Evolutionary conservation across 2,113 vertebrate genomes (phyloP).

Genomic region (Aix galericulata): DNA sequence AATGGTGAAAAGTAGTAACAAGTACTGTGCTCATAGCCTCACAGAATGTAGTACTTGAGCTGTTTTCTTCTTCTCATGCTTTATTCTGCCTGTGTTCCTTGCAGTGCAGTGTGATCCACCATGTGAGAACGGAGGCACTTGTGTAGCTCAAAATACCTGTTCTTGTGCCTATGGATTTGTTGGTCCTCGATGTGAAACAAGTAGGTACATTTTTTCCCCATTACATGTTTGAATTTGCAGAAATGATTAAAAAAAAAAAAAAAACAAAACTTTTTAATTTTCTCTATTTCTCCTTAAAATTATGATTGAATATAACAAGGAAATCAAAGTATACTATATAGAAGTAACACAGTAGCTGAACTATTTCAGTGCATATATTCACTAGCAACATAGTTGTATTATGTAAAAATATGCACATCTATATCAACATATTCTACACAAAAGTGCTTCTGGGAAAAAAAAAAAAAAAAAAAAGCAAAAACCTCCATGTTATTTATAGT

Average conservation of each 20-base stretch:
- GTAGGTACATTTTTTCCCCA: background rate
- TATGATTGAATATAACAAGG: background rate
- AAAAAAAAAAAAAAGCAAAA: slow-evolving; percentile 17
- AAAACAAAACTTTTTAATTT: background rate
- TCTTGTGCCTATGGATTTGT: slow-evolving; percentile 90
- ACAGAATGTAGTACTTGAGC: background rate
- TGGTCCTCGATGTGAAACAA: slow-evolving; percentile 87
- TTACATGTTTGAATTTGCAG: background rate
- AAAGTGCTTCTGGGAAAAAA: slow-evolving; percentile 36
- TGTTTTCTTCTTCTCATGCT: background rate
- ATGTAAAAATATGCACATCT: slow-evolving; percentile 63
- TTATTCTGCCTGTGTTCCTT: background rate
- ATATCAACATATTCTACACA: slow-evolving; percentile 17
- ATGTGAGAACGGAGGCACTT: slow-evolving; percentile 85
- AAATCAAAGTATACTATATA: background rate
- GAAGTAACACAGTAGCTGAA: background rate
- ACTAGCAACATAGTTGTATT: slow-evolving; percentile 9
- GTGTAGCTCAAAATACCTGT: slow-evolving; percentile 84
- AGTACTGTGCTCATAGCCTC: background rate
- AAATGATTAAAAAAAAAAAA: background rate
- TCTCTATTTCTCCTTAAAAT: background rate
- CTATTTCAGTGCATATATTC: slow-evolving; percentile 17
- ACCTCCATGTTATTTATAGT: background rate
- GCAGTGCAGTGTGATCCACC: slow-evolving; percentile 82
- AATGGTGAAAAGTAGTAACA: background rate